Evolutionary conservation across 2,797 vertebrate species (phyloP), one percentile per base, ranked within the genome.

Genomic region (Phrynocephalus forsythii): DNA sequence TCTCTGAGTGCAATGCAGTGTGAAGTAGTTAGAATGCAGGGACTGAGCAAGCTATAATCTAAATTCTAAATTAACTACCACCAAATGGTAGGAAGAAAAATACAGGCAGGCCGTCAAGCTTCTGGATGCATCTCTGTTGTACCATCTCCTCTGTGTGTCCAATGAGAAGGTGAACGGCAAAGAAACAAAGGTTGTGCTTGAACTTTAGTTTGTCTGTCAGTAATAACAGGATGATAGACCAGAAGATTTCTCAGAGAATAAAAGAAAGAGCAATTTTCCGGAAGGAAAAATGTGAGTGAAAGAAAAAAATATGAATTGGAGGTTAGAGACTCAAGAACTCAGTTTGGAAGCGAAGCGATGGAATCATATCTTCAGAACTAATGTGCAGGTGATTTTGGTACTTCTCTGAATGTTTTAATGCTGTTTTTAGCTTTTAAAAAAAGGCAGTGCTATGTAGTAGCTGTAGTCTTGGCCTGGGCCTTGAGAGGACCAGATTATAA

Each of bases 41-140:
- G 87, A 89, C 91, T 89, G 88, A 92, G 93, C 90, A 88, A 63
- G 87, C 87, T 0, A 2, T 85, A 88, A 95, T 90, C 81, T 90
- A 79, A 44, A 94, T 94, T 94, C 90, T 92, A 94, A 95, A 93
- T 71, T 86, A 92, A 88, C 90, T 86, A 91, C 72, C 91, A 91
- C 87, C 38, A 79, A 87, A 86, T 79, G 76, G 67, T 69, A 85
- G 86, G 73, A 89, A 93, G 87, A 91, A 90, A 84, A 92, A 93
- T 85, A 91, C 84, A 91, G 88, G 52, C 88, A 90, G 83, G 78
- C 80, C 81, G 87, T 85, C 78, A 30, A 77, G 63, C 79, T 86
- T 91, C 82, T 72, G 82, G 79, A 86, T 79, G 76, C 52, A 75
- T 77, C 79, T 90, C 52, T 85, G 87, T 81, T 91, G 87, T 79